Conservation (phyloP, 2,888 invertebrate genomes). For the Ennomos fuscantarius region DNA sequence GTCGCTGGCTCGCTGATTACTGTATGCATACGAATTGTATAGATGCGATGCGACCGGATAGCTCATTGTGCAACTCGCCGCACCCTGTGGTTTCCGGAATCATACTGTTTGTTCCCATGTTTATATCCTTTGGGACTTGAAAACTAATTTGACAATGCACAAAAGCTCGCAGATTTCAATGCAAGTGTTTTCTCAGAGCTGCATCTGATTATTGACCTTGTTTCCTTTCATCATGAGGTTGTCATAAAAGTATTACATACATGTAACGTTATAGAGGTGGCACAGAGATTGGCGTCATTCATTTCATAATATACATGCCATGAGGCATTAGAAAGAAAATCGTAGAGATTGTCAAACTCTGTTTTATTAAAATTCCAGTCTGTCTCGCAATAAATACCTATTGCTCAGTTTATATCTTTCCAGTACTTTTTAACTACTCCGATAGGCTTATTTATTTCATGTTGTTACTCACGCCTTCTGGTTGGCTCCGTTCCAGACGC, state of each 20-base stretch:
- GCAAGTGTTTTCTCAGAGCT: conserved; percentile 7
- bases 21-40: conserved; percentile 31
- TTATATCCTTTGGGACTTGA: conserved; percentile 28
- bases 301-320: too few relatives aligned
- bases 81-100: conserved; percentile 61
- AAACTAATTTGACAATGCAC: conserved; percentile 18
- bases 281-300: too few relatives aligned
- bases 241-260: too few relatives aligned
- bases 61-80: conserved; percentile 63
- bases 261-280: too few relatives aligned
- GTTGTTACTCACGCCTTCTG: conserved; percentile 31
- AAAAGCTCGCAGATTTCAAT: conserved; percentile 20
- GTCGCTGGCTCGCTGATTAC: conserved; percentile 47
- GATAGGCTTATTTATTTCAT: conserved; percentile 29
- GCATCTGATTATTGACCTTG: conserved; percentile 8
- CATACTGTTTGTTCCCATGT: conserved; percentile 16
- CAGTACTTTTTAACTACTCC: conserved; percentile 22
- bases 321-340: too few relatives aligned
- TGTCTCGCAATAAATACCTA: conserved; percentile 22
- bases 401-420: conserved; percentile 3
- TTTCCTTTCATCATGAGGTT: not conserved
- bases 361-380: too few relatives aligned
- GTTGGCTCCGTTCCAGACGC: conserved; percentile 40
- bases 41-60: conserved; percentile 57
- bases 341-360: too few relatives aligned